Evolutionary conservation across 1,140 invertebrate species (phyloP).

Genomic region (Streblospio benedicti): DNA sequence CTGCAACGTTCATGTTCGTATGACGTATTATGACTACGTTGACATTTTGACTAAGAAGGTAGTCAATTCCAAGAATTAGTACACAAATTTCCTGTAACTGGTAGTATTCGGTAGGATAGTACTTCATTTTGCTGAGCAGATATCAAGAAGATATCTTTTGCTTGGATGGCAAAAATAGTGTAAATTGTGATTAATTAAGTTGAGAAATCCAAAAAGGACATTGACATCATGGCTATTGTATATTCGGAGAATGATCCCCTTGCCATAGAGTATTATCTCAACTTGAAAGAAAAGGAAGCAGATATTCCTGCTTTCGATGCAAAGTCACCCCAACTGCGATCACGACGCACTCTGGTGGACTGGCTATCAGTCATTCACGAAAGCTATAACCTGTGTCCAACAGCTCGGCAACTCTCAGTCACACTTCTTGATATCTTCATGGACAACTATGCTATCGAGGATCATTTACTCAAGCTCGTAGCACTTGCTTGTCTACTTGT

Average conservation of each 20-base stretch:
- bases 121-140: too few relatives aligned
- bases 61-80: too few relatives aligned
- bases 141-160: too few relatives aligned
- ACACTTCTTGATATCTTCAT: conserved; percentile 55
- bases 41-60: too few relatives aligned
- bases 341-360: conserved; percentile 27
- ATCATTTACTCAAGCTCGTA: conserved; percentile 48
- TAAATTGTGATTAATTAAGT: too few relatives aligned
- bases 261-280: conserved; percentile 35
- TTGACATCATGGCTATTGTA: too few relatives aligned
- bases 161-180: too few relatives aligned
- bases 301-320: conserved; percentile 17
- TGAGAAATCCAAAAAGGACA: too few relatives aligned
- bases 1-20: too few relatives aligned
- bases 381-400: conserved; percentile 47
- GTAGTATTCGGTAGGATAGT: too few relatives aligned
- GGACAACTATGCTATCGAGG: conserved; percentile 51
- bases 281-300: conserved; percentile 25
- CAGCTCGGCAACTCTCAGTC: conserved; percentile 52
- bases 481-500: conserved; percentile 51
- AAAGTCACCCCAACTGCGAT: conserved; percentile 24
- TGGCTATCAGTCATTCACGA: conserved; percentile 40
- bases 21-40: too few relatives aligned
- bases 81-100: too few relatives aligned
- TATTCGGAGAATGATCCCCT: conserved; percentile 33